phyloP scores from a whole-genome alignment of 35 echinoderm and acorn worm species.

The Holothuria glaberrima region DNA sequence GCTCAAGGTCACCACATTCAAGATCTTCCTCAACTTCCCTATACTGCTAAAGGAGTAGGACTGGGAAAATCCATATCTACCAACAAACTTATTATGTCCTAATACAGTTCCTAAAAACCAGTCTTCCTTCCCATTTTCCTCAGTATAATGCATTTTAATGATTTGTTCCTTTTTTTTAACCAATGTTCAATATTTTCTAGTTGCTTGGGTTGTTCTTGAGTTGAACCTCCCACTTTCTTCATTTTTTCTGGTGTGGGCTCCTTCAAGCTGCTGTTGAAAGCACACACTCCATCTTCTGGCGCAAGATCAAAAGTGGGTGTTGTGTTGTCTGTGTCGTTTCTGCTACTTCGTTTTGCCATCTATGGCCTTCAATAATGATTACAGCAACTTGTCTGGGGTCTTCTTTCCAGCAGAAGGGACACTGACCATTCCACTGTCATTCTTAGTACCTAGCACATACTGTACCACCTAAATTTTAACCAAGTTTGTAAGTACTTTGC shows the following conservation, averaged over 20 bases:
- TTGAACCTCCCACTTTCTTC: too few species aligned
- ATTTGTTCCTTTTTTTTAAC: slow-evolving; percentile 8
- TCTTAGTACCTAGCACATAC: too few species aligned
- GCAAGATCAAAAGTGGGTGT: not conserved
- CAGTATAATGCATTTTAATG: not conserved
- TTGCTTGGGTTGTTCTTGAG: not conserved
- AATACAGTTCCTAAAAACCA: not conserved
- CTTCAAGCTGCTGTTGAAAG: not conserved
- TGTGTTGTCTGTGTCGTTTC: not conserved
- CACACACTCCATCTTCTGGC: slow-evolving; percentile 10
- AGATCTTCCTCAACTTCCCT: slow-evolving; percentile 21
- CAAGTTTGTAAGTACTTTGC: slow-evolving; percentile 16
- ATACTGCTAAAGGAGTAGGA: not conserved
- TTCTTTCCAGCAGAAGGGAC: too few species aligned
- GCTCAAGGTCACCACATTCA: not conserved
- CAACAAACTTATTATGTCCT: not conserved
- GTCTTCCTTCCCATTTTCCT: not conserved
- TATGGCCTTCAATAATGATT: too few species aligned
- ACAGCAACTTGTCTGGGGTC: too few species aligned
- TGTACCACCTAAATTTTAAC: slow-evolving; percentile 20
- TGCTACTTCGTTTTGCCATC: not conserved
- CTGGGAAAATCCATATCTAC: too few species aligned
- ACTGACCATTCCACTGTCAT: too few species aligned
- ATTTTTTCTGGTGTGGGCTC: not conserved
- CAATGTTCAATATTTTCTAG: slow-evolving; percentile 3